Conservation (phyloP, 2,888 invertebrate species). For the Graphium colonna region DNA sequence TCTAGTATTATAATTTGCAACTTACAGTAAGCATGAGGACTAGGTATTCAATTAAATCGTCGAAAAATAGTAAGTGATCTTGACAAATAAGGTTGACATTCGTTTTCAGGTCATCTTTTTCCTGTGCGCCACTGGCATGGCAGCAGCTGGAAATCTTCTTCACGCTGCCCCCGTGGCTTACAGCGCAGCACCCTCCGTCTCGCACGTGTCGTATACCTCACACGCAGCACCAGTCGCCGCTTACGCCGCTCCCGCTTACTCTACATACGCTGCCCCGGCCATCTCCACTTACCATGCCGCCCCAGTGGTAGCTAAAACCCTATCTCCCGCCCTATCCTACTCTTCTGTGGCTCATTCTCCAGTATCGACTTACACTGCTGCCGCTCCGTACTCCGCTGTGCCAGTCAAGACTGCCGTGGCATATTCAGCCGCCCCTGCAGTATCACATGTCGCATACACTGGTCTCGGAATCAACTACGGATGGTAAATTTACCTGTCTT, state of each 20-base stretch:
- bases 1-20: no score
- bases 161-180: conserved; percentile 69
- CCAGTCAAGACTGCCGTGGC: conserved; percentile 74
- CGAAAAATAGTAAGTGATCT: not conserved
- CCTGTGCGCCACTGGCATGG: conserved; percentile 79
- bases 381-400: conserved; percentile 62
- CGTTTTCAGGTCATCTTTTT: conserved; percentile 74
- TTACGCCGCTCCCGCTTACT: conserved; percentile 50
- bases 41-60: not conserved
- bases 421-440: conserved; percentile 74
- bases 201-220: conserved; percentile 69
- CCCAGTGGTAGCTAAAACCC: conserved; percentile 25
- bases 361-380: conserved; percentile 51
- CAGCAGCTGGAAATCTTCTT: conserved; percentile 76
- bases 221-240: conserved; percentile 43
- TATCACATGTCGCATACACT: conserved; percentile 28
- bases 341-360: conserved; percentile 40
- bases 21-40: no score
- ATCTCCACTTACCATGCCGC: conserved; percentile 25
- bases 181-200: conserved; percentile 46
- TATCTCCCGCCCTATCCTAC: conserved; percentile 30
- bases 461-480: conserved; percentile 37
- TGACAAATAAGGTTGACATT: no score
- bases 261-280: conserved; percentile 31
- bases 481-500: conserved; percentile 26